Evolutionary conservation across 2,888 invertebrate genomes (phyloP).

Genomic region (Parasteatoda lunata): DNA sequence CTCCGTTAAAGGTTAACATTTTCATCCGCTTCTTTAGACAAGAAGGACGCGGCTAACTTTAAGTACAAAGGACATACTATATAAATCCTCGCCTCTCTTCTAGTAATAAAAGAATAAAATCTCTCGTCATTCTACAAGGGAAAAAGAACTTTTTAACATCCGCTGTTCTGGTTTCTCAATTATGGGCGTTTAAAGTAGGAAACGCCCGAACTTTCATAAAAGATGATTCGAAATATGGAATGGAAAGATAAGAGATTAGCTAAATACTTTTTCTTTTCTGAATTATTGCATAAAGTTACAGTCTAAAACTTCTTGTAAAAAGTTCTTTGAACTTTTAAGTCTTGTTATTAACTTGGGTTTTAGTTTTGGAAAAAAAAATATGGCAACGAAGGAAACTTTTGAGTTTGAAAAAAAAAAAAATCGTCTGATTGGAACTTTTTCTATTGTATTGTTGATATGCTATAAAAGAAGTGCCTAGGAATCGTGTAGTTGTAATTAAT

Average conservation of each 20-base stretch:
- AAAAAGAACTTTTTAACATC: background rate
- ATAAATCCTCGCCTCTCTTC: background rate
- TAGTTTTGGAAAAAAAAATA: too few species aligned
- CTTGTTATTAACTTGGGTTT: too few species aligned
- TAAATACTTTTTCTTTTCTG: background rate
- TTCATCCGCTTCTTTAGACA: background rate
- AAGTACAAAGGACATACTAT: background rate
- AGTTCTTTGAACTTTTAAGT: too few species aligned
- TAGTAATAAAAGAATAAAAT: background rate
- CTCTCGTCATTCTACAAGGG: background rate
- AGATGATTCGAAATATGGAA: background rate
- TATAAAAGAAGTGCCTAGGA: too few species aligned
- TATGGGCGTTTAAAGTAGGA: background rate
- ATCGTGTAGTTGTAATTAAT: too few species aligned
- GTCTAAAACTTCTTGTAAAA: too few species aligned
- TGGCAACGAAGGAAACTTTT: too few species aligned
- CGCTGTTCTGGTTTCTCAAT: slow-evolving; percentile 2
- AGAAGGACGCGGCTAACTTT: background rate
- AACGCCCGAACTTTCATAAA: background rate
- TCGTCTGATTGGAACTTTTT: too few species aligned
- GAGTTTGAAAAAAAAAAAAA: too few species aligned
- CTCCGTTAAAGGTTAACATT: background rate
- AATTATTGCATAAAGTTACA: too few species aligned
- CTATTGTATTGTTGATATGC: too few species aligned
- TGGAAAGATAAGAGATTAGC: background rate